Evolutionary conservation across 2,888 invertebrate genomes (phyloP), one percentile per base, ranked within the genome.

Genomic region (Sycophila texana): DNA sequence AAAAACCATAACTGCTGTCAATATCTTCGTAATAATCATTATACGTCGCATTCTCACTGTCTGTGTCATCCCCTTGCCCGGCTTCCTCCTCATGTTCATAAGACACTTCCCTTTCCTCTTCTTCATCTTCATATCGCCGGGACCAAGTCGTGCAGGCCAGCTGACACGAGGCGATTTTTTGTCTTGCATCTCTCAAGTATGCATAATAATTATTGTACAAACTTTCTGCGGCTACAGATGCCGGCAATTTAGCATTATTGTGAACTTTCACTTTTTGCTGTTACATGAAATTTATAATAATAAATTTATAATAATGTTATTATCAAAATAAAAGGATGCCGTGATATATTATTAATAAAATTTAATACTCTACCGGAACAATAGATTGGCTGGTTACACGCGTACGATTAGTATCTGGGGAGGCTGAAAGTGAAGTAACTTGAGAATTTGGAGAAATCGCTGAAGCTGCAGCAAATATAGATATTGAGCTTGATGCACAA

Each of bases 161-260:
- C 60, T 94, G 93, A 86, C 96, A 95, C 12, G 94, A 92, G 39
- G 93, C 92, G 74, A 98, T 95, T 88, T 95, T 95, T 86, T 93
- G 94, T 82, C 96, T 93, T 0, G 98, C 97, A 89, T 97, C 96
- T 87, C 95, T 94, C 49, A 98, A 92, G 91, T 98, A 98, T 0
- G 96, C 95, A 91, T 96, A 95, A 89, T 95, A 95, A 90, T 96
- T 96, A 51, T 95, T 95, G 87, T 94, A 95, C 81, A 96, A 89
- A 77, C 94, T 95, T 83, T 95, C 95, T 4, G 83, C 47, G 0
- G 57, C 26, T 12, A 60, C 4, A 0, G 74, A 16, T 1, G 76
- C 16, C 4, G 65, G 78, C 39, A 68, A 77, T 80, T 81, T 83
- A 74, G 26, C 76, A 30, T 55, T 85, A 22, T 87, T 82, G 20